Percentiles rank a stretch among this genome's conserved stretches.
Evolutionary conservation across 2,888 invertebrate genomes (phyloP).

Genomic region (Eretmocerus hayati): DNA sequence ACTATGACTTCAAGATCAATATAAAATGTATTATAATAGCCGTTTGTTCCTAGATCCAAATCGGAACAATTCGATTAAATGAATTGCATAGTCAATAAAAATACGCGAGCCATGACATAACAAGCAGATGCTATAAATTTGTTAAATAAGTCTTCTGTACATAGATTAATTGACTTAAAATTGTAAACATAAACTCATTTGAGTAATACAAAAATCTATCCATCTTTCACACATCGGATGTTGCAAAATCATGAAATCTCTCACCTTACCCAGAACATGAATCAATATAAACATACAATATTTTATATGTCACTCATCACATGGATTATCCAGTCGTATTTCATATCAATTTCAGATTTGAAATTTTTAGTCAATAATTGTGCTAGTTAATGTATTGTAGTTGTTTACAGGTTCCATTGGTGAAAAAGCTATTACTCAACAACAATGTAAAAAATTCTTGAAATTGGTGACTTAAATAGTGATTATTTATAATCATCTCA

Average conservation of each 20-base stretch:
- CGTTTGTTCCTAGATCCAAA: slow-evolving; percentile 36
- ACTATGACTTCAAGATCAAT: slow-evolving; percentile 39
- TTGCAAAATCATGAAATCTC: slow-evolving; percentile 18
- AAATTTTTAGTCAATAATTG: slow-evolving; percentile 23
- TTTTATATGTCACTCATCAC: slow-evolving; percentile 18
- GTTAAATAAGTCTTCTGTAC: slow-evolving; percentile 34
- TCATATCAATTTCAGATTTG: slow-evolving; percentile 15
- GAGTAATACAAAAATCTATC: slow-evolving; percentile 16
- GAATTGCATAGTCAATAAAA: slow-evolving; percentile 29
- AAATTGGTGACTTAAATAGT: slow-evolving; percentile 24
- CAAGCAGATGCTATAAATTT: slow-evolving; percentile 32
- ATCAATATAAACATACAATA: slow-evolving; percentile 15
- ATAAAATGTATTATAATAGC: slow-evolving; percentile 45
- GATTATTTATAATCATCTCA: slow-evolving; percentile 18
- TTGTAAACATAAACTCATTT: slow-evolving; percentile 24
- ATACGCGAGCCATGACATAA: slow-evolving; percentile 31
- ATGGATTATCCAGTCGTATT: slow-evolving; percentile 17
- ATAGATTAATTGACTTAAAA: slow-evolving; percentile 27
- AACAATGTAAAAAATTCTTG: slow-evolving; percentile 35
- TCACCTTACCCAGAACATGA: slow-evolving; percentile 11
- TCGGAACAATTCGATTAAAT: slow-evolving; percentile 29
- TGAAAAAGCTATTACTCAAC: slow-evolving; percentile 43
- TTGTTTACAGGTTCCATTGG: slow-evolving; percentile 28
- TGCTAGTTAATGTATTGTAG: slow-evolving; percentile 21
- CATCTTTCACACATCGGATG: slow-evolving; percentile 18